phyloP scores from a whole-genome alignment of 2,113 vertebrate genomes.

The Galbula dea region DNA sequence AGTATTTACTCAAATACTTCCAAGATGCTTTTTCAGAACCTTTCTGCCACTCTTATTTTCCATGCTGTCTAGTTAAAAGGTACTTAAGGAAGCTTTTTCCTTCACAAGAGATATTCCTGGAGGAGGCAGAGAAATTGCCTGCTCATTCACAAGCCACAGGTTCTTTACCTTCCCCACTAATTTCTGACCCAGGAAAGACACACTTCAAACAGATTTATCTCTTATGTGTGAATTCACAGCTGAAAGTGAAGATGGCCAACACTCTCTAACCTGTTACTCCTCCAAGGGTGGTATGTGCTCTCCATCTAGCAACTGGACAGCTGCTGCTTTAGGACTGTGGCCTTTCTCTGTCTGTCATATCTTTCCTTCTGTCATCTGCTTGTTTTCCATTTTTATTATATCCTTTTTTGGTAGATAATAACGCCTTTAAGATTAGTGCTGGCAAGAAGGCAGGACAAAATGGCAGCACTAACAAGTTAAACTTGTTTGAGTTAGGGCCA shows the following conservation, averaged over 20 bases:
- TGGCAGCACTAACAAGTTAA: slow-evolving; percentile 20
- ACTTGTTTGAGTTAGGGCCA: slow-evolving; percentile 16
- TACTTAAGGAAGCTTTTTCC: not conserved
- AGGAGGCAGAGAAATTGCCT: not conserved
- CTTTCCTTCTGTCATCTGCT: slow-evolving; percentile 48
- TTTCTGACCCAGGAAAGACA: not conserved
- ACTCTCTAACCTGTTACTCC: slow-evolving; percentile 1
- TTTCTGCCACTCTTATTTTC: not conserved
- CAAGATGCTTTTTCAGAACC: not conserved
- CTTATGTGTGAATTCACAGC: slow-evolving; percentile 4
- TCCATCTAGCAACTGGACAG: not conserved
- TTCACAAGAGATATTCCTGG: not conserved
- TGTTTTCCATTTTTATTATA: slow-evolving; percentile 50
- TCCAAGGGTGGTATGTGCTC: not conserved
- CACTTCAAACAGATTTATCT: not conserved
- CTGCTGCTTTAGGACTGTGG: slow-evolving; percentile 39
- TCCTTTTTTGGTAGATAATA: slow-evolving; percentile 24
- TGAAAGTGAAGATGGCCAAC: not conserved
- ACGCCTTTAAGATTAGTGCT: slow-evolving; percentile 22
- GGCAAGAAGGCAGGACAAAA: slow-evolving; percentile 50
- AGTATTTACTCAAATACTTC: not conserved
- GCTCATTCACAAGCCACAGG: not conserved
- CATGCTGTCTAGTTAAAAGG: not conserved
- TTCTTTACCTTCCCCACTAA: not conserved
- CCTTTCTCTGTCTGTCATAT: slow-evolving; percentile 33